Base-by-base conservation (phyloP, 2,797 vertebrate genomes). In the Acrocephalus scirpaceus region DNA sequence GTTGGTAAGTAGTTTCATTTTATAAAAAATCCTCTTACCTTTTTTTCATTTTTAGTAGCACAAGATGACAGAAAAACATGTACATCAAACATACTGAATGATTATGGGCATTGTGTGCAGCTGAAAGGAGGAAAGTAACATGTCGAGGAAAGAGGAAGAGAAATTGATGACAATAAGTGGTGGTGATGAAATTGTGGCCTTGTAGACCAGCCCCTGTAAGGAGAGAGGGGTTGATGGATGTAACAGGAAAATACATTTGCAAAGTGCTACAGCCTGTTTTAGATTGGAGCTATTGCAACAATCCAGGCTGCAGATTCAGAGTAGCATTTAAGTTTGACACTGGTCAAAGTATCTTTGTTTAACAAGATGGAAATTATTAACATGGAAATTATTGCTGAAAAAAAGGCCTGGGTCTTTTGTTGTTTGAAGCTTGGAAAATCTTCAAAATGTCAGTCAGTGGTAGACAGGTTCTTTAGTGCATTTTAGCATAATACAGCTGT, bases 1-100 rank as follows among this genome's bases (percentile, higher is more conserved):
- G 97, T 99, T 92, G 98, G 99, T 99, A 96, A 98, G 99, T 99
- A 73, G 69, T 69, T 95, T 96, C 69, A 94, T 91, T 96, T 95
- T 90, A 26, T 95, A 88, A 87, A 36, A 77, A 93, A 74, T 86
- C 44, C 26, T 82, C 42, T 87, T 66, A 80, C 75, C 20, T 61
- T 57, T 93, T 82, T 94, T 93, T 51, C 22, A 44, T 81, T 92
- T 69, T 67, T 76, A 93, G 80, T 67, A 90, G 65, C 30, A 44
- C 36, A 57, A 91, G 92, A 71, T 88, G 56, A 91, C 90, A 90
- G 62, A 65, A 93, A 61, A 80, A 75, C 0, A 0, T 54, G 30
- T 22, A 17, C 34, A 76, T 88, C 67, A 71, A 57, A 58, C 42
- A 30, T 67, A 62, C 11, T 8, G n/a, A 71, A 54, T 58, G 56